Evolutionary conservation across 2,888 invertebrate species (phyloP).

Genomic region (Macrophya alboannulata): DNA sequence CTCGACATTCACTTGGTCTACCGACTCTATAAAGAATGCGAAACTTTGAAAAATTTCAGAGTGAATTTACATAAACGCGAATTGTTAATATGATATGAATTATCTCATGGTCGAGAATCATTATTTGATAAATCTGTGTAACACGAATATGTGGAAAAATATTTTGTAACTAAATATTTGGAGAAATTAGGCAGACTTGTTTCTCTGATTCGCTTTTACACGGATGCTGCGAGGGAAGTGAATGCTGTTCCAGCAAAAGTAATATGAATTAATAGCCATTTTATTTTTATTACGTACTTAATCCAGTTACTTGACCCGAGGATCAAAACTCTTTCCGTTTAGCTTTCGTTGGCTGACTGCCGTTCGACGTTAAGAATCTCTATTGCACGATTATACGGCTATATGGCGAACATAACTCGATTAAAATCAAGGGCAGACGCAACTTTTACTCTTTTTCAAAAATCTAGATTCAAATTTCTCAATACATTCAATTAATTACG

Average conservation of each 20-base stretch:
- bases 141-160: neutral
- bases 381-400: neutral
- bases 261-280: conserved; percentile 34
- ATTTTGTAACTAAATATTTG: neutral
- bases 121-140: neutral
- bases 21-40: neutral
- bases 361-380: neutral
- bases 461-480: neutral
- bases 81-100: neutral
- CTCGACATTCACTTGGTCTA: neutral
- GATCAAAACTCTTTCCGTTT: conserved; percentile 10
- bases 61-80: neutral
- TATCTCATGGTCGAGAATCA: neutral
- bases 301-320: conserved; percentile 46
- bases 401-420: neutral
- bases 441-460: conserved; percentile 18
- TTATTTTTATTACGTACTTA: conserved; percentile 35
- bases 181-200: conserved; percentile 43
- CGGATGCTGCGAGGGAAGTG: conserved; percentile 23
- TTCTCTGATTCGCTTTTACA: conserved; percentile 42
- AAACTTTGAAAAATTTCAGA: neutral
- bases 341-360: conserved; percentile 43
- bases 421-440: conserved; percentile 15
- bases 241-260: conserved; percentile 20
- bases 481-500: neutral